phyloP scores from a whole-genome alignment of 2,113 vertebrate species.

The Cardinalis cardinalis region DNA sequence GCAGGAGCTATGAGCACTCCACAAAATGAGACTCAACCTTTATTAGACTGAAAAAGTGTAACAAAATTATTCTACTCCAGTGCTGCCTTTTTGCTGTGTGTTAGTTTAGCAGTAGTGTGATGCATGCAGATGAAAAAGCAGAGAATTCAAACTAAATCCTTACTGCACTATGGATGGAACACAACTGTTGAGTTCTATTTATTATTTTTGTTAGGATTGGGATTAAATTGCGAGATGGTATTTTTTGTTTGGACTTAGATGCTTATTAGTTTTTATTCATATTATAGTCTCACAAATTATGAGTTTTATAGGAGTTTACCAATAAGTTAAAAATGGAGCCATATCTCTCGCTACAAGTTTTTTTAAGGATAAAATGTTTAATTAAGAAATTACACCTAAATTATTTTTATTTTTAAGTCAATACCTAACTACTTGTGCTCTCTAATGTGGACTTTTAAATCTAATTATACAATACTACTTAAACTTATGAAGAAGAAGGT shows the following conservation, averaged over 20 bases:
- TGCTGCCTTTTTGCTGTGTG: not conserved
- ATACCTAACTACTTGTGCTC: not conserved
- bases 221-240: not conserved
- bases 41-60: not conserved
- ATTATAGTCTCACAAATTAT: not conserved
- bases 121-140: not conserved
- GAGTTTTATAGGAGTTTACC: not conserved
- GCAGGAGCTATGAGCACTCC: not conserved
- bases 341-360: not conserved
- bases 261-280: not conserved
- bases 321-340: not conserved
- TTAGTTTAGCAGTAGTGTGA: not conserved
- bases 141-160: not conserved
- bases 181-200: not conserved
- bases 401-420: not conserved
- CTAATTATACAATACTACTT: not conserved
- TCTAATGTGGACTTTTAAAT: not conserved
- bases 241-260: not conserved
- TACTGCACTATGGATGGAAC: fast-evolving
- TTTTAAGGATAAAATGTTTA: not conserved
- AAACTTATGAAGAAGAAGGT: not conserved
- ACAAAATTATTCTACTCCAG: not conserved
- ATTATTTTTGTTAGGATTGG: not conserved
- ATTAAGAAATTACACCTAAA: not conserved
- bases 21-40: not conserved